phyloP scores from a whole-genome alignment of 2,888 invertebrate species.

The Asteroscopus sphinx region DNA sequence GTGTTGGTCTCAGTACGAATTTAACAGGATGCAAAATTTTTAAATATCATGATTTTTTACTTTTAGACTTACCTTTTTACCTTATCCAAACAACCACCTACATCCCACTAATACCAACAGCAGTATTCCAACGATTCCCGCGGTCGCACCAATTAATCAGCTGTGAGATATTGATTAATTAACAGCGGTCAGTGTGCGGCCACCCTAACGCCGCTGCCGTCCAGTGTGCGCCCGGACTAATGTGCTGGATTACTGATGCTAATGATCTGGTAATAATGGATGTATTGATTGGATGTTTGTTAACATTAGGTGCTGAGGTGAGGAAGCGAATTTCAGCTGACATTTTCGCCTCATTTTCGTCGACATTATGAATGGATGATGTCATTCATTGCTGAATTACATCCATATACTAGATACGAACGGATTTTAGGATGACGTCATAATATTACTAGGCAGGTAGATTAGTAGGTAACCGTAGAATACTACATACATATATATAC shows the following conservation, averaged over 20 bases:
- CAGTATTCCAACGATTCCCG: constrained; percentile 53
- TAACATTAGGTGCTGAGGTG: constrained; percentile 22
- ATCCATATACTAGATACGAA: not conserved
- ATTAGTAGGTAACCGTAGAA: too few species aligned
- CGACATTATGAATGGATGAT: not conserved
- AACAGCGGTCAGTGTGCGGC: constrained; percentile 51
- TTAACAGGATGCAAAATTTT: too few species aligned
- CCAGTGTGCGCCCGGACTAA: constrained; percentile 45
- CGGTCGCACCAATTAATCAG: constrained; percentile 63
- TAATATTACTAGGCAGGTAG: too few species aligned
- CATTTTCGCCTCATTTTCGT: constrained; percentile 1
- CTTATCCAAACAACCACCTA: constrained; percentile 17
- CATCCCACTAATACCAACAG: constrained; percentile 14
- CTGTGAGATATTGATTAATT: constrained; percentile 64
- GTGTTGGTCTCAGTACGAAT: too few species aligned
- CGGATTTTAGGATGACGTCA: too few species aligned
- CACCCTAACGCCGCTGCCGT: constrained; percentile 32
- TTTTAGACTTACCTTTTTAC: not conserved
- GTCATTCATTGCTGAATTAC: not conserved
- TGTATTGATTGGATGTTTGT: constrained; percentile 38
- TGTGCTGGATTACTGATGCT: constrained; percentile 51
- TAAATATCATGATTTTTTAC: too few species aligned
- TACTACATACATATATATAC: too few species aligned
- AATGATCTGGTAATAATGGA: constrained; percentile 52
- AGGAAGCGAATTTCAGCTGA: not conserved